Evolutionary conservation across 2,797 vertebrate species (phyloP).

Genomic region (Hemitrygon akajei): DNA sequence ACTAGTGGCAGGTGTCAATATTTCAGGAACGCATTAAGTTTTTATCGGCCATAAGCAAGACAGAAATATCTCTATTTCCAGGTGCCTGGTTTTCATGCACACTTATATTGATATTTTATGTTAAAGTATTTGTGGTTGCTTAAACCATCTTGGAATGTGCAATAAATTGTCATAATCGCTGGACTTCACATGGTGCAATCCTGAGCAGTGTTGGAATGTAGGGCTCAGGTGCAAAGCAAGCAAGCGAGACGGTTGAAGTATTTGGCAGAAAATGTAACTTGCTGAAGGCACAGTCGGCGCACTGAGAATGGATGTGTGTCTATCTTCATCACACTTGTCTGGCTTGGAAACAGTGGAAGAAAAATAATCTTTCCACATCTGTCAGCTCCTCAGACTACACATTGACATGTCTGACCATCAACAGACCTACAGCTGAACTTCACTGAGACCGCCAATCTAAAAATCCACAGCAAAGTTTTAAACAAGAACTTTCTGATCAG

Average conservation of each 20-base stretch:
- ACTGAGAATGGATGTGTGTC: neutral
- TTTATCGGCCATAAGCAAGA: constrained; percentile 26
- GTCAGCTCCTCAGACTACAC: neutral
- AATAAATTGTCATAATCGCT: neutral
- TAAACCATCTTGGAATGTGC: neutral
- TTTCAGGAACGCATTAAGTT: neutral
- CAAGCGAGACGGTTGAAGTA: neutral
- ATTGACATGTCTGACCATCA: neutral
- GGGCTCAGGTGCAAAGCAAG: neutral
- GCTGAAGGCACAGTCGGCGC: neutral
- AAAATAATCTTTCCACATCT: neutral
- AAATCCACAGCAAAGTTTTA: constrained; percentile 1
- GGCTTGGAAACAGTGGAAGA: constrained; percentile 1
- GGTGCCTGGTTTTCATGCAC: neutral
- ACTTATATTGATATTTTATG: neutral
- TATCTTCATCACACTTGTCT: constrained; percentile 3
- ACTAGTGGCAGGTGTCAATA: neutral
- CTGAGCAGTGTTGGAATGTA: neutral
- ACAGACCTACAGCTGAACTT: neutral
- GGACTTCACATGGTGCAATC: neutral
- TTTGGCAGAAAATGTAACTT: neutral
- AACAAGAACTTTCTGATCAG: neutral
- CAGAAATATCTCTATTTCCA: neutral
- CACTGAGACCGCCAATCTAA: neutral
- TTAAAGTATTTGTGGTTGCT: neutral